Evolutionary conservation across 2,888 invertebrate genomes (phyloP), one percentile per base, ranked within the genome.

Genomic region (Cataglyphis cursor): DNA sequence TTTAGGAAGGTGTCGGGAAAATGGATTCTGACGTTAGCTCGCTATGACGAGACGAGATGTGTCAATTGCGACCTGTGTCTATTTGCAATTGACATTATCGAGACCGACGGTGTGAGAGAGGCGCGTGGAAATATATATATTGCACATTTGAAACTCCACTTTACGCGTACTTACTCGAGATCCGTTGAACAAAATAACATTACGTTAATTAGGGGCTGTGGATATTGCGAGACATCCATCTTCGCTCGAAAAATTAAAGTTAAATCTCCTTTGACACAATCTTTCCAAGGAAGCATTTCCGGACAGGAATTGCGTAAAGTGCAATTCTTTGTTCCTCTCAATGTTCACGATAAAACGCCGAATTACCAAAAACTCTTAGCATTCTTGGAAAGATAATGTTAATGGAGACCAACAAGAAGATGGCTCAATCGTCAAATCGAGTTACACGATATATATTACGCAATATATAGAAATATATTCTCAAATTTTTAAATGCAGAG

Each of bases 61-160:
- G 51, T 18, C 68, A 76, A 82, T 83, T 51, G 66, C 73, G 70
- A 59, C 83, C 41, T 73, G 73, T 15, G 44, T 81, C 70, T 62
- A 31, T 21, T 81, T 73, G 54, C 83, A 48, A 72, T 73, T 61
- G 38, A 84, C 65, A 48, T 74, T 51, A 57, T 62, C 81, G 61
- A 82, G 61, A 80, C 82, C 81, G 73, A 64, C 78, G 80, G 51
- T 51, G 61, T 75, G 59, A 74, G 24, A 35, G 59, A 74, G 24
- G 21, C 61, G 38, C 74, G 18, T 66, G 64, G 64, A 21, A 44
- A 73, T 54, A 57, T 24, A 35, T 57, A 51, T 57, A 28, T 68
- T 59, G 83, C 81, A 74, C 74, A 82, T 81, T 84, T 85, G 70
- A 75, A 68, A 74, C 78, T 62, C 51, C 87, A 78, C 66, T 82